These are phyloP conservation scores for Brachionichthys hirsutus DNA, from an alignment of 2,113 vertebrate genomes.

Conservation along the genomic window DNA sequence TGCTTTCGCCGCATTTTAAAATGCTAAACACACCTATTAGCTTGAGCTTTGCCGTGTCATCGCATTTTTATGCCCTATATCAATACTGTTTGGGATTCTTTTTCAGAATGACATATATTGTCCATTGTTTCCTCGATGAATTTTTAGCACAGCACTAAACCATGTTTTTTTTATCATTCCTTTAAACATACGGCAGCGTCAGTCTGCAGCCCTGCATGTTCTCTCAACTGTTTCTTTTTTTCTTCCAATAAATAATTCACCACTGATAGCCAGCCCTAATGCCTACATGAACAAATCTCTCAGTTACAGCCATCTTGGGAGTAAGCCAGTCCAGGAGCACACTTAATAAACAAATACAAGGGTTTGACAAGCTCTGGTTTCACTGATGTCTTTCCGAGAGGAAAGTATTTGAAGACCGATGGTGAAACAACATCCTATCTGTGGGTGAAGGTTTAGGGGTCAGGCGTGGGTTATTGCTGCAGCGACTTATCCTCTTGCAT, in stretches of 20 bases:
- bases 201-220: slow-evolving; percentile 55
- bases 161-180: slow-evolving; percentile 32
- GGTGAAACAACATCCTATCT: slow-evolving; percentile 68
- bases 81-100: not conserved
- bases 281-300: slow-evolving; percentile 77
- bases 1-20: not conserved
- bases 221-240: slow-evolving; percentile 66
- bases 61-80: not conserved
- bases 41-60: not conserved
- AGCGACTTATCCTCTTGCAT: slow-evolving; percentile 27
- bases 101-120: not conserved
- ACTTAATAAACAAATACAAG: slow-evolving; percentile 78
- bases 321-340: slow-evolving; percentile 69
- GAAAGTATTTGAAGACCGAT: slow-evolving; percentile 60
- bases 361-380: slow-evolving; percentile 70
- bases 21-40: not conserved
- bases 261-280: slow-evolving; percentile 72
- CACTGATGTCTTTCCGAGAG: slow-evolving; percentile 64
- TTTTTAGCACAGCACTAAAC: slow-evolving; percentile 9
- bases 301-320: slow-evolving; percentile 77
- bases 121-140: not conserved
- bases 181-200: slow-evolving; percentile 21
- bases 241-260: slow-evolving; percentile 79
- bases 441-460: slow-evolving; percentile 61
- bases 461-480: slow-evolving; percentile 61